Base-by-base conservation (phyloP, 2,888 invertebrate genomes). In the Malthinus flaveolus region DNA sequence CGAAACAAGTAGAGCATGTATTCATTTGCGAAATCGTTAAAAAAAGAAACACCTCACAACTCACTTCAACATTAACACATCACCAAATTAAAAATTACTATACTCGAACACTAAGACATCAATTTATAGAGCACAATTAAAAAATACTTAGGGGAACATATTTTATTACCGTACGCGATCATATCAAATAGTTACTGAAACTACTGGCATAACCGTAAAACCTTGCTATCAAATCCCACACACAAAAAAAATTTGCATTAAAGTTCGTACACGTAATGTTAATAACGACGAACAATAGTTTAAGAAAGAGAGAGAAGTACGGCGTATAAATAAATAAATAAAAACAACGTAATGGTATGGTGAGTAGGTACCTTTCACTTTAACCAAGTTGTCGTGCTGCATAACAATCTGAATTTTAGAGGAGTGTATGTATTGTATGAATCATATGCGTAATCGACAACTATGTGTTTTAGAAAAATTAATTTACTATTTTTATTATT, bases 121-220 rank as follows among this genome's bases (percentile, higher is more conserved):
- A 23, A 23, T 23, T 23, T 23, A 23, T 23, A 23, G 23, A 23
- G 23, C 23, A 23, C 31, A 44, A 35, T 44, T 45, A 35, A 32
- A 33, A 44, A 34, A 46, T 34, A 32, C 34, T 23, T 31, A 23
- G 12, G 15, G 12, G 10, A 36, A 36, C 12, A 36, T 35, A 31
- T 23, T 48, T 48, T 48, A 48, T 35, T 45, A 23, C 51, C 34
- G 34, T 12, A 34, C 51, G 44, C 51, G 44, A 51, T 51, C 51
- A 45, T 51, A 51, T 51, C 51, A 51, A 51, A 49, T 34, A 51
- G 51, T 51, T 44, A 51, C 51, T 51, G 51, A 51, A 51, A 44
- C 44, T 44, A 34, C 44, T 45, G 51, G 44, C 51, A 51, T 51
- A 51, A 51, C 51, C 51, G 51, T 51, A 51, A 23, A 51, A 51